Evolutionary conservation across 2,113 vertebrate genomes (phyloP), one percentile per base, ranked within the genome.

Genomic region (Pterocles gutturalis): DNA sequence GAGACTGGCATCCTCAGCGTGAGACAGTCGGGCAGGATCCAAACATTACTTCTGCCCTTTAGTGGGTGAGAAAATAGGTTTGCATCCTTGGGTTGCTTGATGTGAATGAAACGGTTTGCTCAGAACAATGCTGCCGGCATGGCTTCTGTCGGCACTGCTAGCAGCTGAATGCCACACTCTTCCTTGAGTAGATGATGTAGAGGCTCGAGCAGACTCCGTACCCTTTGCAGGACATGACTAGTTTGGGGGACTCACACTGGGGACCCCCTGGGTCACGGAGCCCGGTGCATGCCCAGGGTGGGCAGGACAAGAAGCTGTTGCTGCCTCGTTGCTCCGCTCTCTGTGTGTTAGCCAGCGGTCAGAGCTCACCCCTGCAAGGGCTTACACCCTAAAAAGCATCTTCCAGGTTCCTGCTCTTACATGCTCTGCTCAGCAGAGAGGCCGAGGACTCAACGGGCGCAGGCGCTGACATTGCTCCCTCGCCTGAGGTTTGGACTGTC

Each of bases 51-150:
- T 86, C 70, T 87, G 43, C 12, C 90, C 48, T 51, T 75, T 10
- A 54, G 29, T 43, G 49, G 16, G 4, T 41, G 53, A 86, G 54
- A 36, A 91, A 15, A 48, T 29, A 53, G 41, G 11, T 78, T 77
- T 80, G 34, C 36, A 31, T n/a, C 25, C 58, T 72, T 61, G 4
- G 53, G 26, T 58, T 67, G 26, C 34, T 49, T 22, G 75, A 25
- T 0, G 1, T 11, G 64, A 49, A 33, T 41, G 21, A 46, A 75
- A 33, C 4, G 0, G 8, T 66, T 83, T 53, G 58, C 55, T 93
- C 64, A 34, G 60, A 70, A 36, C 0, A 2, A 12, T 62, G 46
- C 53, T 26, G 5, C 33, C 0, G 2, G 29, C 16, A 3, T 17
- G 28, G 38, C 57, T 48, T 48, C 69, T n/a, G 7, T 64, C 86